Conservation (phyloP, 2,888 invertebrate species). For the Eristalis intricaria region DNA sequence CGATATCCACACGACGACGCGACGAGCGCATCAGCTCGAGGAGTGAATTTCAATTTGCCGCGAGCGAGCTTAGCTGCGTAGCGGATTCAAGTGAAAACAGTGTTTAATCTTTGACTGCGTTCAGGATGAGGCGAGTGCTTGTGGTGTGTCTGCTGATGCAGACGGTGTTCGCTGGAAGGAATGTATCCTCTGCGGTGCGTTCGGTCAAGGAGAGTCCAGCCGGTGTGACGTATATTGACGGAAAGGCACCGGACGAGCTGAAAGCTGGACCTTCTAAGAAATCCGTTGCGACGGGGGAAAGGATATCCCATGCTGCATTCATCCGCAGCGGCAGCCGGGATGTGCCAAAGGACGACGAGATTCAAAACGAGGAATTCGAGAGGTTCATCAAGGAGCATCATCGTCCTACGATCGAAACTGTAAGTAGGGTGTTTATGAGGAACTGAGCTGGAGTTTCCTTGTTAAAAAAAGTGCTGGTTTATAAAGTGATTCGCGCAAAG, state of each 20-base stretch:
- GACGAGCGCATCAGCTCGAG: background rate
- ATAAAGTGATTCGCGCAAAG: background rate
- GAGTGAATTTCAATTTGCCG: conserved; percentile 36
- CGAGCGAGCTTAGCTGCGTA: conserved; percentile 35
- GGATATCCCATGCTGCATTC: conserved; percentile 42
- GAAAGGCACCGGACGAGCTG: conserved; percentile 77
- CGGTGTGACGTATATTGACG: conserved; percentile 82
- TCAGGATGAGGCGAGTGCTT: conserved; percentile 74
- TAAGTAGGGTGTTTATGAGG: conserved; percentile 62
- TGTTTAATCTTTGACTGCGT: conserved; percentile 74
- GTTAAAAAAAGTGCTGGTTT: background rate
- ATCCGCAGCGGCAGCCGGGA: conserved; percentile 45
- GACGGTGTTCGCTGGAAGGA: conserved; percentile 70
- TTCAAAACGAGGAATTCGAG: conserved; percentile 79
- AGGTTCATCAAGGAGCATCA: conserved; percentile 79
- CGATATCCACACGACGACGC: background rate
- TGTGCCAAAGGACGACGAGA: conserved; percentile 67
- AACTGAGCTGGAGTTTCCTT: background rate
- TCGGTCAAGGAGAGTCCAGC: conserved; percentile 81
- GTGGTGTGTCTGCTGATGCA: conserved; percentile 70
- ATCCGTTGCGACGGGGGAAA: conserved; percentile 8
- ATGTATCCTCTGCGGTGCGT: conserved; percentile 78
- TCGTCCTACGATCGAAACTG: conserved; percentile 79
- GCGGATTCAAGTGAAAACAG: background rate
- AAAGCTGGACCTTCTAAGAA: conserved; percentile 74